Evolutionary conservation across 2,888 invertebrate species (phyloP).

Genomic region (Plebejus anna): DNA sequence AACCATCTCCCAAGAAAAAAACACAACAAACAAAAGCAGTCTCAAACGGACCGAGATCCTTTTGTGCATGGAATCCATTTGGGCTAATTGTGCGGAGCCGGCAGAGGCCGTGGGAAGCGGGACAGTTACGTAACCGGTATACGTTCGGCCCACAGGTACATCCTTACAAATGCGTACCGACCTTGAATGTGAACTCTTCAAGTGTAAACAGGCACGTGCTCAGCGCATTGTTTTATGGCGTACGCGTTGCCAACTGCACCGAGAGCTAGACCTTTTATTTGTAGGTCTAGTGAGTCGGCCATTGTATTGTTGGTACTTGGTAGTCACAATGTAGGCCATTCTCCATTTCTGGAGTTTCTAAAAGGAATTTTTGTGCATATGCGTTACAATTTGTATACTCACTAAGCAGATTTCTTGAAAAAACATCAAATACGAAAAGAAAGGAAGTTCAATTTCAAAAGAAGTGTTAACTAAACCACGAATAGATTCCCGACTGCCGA

Average conservation of each 20-base stretch:
- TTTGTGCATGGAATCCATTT: slow-evolving; percentile 31
- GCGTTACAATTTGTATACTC: no score
- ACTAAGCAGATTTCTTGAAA: not conserved
- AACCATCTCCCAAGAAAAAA: slow-evolving; percentile 18
- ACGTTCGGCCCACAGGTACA: slow-evolving; percentile 74
- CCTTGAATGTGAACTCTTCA: slow-evolving; percentile 77
- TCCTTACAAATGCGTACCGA: slow-evolving; percentile 79
- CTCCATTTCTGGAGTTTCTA: not conserved
- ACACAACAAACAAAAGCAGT: slow-evolving; percentile 24
- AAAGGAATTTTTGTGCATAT: not conserved
- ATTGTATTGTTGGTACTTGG: slow-evolving; percentile 28
- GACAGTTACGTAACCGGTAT: slow-evolving; percentile 76
- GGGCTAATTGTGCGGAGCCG: slow-evolving; percentile 57
- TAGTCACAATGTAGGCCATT: not conserved
- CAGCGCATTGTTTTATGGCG: slow-evolving; percentile 78
- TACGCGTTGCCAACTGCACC: slow-evolving; percentile 54
- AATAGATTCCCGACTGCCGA: no score
- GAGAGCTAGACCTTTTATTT: slow-evolving; percentile 33
- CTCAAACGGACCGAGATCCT: slow-evolving; percentile 33
- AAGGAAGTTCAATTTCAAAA: not conserved
- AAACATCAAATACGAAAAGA: no score
- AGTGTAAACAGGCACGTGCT: slow-evolving; percentile 77
- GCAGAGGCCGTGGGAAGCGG: slow-evolving; percentile 72
- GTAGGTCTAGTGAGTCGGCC: slow-evolving; percentile 31
- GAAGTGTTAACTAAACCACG: no score